Evolutionary conservation across 2,113 vertebrate genomes (phyloP), one percentile per base, ranked within the genome.

Genomic region (Mellivora capensis): DNA sequence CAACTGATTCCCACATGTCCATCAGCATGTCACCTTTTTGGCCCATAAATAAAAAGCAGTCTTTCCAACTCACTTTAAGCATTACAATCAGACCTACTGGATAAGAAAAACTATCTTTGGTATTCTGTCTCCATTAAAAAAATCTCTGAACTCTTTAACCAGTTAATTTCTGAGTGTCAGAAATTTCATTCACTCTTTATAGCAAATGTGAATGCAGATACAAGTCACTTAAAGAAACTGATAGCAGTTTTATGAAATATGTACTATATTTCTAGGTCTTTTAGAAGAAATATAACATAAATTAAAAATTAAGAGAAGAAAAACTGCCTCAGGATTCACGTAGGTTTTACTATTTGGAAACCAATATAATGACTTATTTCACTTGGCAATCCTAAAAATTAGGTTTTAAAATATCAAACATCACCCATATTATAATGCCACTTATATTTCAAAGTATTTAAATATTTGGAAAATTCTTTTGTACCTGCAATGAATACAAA

Each of bases 401-500:
- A 82, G 34, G 83, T 85, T 94, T 89, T 18, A 91, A 97, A 97
- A 93, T 79, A 83, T 0, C n/a, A 59, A 42, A 23, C 1, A 85
- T 91, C 72, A 87, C 27, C 59, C 76, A 49, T 52, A 90, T 71
- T 90, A 87, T 64, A 96, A 97, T 49, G 23, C 54, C 23, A 91
- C 27, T 49, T 80, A 71, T 54, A 84, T 69, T 72, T 11, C 76
- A 90, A 87, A 96, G 29, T 39, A 81, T 74, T 59, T 84, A 71
- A 47, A 86, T 54, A 90, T 80, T 49, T 83, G 27, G 42, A 87
- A 96, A 97, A 96, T 87, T 90, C 87, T 95, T 98, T 96, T 84
- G 90, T 99, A 99, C 99, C 99, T 99, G 99, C 99, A 99, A 96
- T 99, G 99, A 96, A 99, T 99, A 96, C 99, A 99, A 95, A 99